Conservation (phyloP, 1,140 invertebrate species). For the Sycophaga agraensis region DNA sequence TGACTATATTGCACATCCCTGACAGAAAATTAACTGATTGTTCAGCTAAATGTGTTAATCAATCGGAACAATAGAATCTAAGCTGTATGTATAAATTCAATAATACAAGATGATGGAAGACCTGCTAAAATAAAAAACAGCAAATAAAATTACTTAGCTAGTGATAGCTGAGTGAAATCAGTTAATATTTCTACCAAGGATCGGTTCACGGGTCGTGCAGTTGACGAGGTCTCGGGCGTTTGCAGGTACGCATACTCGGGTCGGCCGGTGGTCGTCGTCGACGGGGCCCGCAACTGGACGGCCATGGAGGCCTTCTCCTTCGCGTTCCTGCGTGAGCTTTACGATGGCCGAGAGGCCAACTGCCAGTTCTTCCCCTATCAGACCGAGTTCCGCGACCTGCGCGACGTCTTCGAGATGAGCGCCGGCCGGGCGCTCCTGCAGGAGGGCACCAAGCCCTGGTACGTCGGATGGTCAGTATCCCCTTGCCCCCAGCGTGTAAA, state of each 20-base stretch:
- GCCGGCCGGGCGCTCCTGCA: constrained; percentile 64
- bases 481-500: no score
- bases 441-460: constrained; percentile 74
- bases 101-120: no score
- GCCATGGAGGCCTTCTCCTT: constrained; percentile 72
- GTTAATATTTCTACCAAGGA: no score
- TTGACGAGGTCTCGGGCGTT: background rate
- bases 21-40: no score
- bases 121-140: no score
- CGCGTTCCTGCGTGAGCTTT: constrained; percentile 78
- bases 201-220: no score
- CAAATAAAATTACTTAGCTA: no score
- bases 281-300: constrained; percentile 78
- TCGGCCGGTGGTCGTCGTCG: constrained; percentile 80
- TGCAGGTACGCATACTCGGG: constrained; percentile 73
- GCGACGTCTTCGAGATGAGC: constrained; percentile 80
- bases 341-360: constrained; percentile 62
- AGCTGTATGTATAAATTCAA: no score
- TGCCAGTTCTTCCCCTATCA: constrained; percentile 94
- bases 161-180: no score
- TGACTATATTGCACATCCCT: no score
- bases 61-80: no score
- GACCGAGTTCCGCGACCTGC: constrained; percentile 76
- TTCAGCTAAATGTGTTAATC: no score
- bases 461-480: constrained; percentile 79